Evolutionary conservation across 1,140 invertebrate genomes (phyloP), one percentile per base, ranked within the genome.

Genomic region (Limonius californicus): DNA sequence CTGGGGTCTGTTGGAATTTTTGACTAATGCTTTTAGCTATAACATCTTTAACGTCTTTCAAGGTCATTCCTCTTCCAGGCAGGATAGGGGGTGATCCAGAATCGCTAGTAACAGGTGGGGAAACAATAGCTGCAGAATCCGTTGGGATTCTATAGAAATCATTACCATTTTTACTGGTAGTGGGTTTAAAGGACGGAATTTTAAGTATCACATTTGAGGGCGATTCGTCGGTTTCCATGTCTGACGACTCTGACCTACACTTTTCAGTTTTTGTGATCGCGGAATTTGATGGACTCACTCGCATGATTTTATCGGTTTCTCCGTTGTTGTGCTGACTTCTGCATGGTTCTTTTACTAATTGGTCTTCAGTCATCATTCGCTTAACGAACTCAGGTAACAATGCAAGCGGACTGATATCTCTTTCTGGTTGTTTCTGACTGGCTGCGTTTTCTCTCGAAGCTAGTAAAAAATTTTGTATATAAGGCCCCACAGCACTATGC

Each of bases 161-260:
- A 72, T 85, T 80, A 64, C 86, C 83, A 66, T 87, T 87, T 67
- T 85, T 81, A 65, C 80, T 86, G 75, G 76, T 84, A 42, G 87
- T 84, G 59, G 90, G 89, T 74, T 89, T 91, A 80, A 90, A 95
- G 85, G 90, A 93, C 84, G 92, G 92, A 89, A 95, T 92, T 81
- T 91, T 92, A 70, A 94, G 84, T 79, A 94, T 93, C 74, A 90
- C 86, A 68, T 82, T 83, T 27, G 81, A 80, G 11, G 81, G 80
- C 0, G 82, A 81, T 55, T 77, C 76, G 20, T 75, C 72, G 7
- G 73, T 72, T 68, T 76, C 74, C 64, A 73, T 73, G 57, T 76
- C 75, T 27, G 72, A 74, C 66, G 70, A 68, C 50, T 65, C 70
- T 57, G 58, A 59, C 63, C 62, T 73, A 39, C 67, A 59, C 55